phyloP scores from a whole-genome alignment of 2,888 invertebrate species.

The Lucinisca nassula region DNA sequence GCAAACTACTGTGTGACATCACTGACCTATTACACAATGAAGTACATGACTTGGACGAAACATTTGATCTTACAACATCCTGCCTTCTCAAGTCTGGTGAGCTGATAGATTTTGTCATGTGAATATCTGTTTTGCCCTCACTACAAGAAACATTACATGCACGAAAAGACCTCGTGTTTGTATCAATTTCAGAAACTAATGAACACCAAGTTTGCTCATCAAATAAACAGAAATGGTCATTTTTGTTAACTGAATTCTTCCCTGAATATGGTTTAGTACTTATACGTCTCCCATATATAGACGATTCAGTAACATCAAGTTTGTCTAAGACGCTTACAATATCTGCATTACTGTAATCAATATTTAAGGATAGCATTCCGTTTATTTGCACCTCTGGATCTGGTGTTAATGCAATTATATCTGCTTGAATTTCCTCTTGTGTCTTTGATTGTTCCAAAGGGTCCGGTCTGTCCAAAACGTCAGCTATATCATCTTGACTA shows the following conservation, averaged over 20 bases:
- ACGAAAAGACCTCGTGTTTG: background rate
- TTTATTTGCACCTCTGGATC: background rate
- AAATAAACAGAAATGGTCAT: background rate
- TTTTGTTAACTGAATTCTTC: background rate
- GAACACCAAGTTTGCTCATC: background rate
- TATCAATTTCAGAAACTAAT: background rate
- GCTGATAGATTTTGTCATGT: background rate
- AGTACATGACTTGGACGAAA: background rate
- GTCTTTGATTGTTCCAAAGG: too few species aligned
- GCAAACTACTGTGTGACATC: too few species aligned
- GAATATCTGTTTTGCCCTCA: background rate
- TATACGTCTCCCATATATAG: background rate
- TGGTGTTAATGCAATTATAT: too few species aligned
- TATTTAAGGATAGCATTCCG: conserved; percentile 14
- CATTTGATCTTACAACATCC: background rate
- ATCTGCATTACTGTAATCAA: conserved; percentile 49
- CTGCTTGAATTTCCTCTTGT: too few species aligned
- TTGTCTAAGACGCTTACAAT: conserved; percentile 41
- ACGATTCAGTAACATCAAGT: background rate
- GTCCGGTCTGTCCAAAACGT: conserved; percentile 4
- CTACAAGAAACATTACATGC: background rate
- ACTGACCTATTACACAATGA: too few species aligned
- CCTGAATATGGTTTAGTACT: background rate
- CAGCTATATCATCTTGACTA: conserved; percentile 32
- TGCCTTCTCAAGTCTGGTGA: background rate